Evolutionary conservation across 2,888 invertebrate species (phyloP).

Genomic region (Euproctis similis): DNA sequence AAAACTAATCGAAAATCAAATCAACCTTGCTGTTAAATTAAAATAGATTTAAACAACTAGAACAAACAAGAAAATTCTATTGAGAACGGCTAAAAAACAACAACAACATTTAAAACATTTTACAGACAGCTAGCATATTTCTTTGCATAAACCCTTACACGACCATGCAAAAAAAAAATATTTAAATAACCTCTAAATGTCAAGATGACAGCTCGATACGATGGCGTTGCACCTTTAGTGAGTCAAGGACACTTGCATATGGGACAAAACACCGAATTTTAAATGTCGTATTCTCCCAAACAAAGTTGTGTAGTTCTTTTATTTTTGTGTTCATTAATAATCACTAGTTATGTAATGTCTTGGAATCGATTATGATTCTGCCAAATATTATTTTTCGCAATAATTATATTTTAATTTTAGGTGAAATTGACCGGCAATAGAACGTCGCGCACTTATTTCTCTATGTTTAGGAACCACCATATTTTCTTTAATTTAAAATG

Average conservation of each 20-base stretch:
- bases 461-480: too few species aligned
- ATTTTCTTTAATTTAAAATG: too few species aligned
- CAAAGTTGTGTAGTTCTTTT: constrained; percentile 12
- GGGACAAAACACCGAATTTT: constrained; percentile 25
- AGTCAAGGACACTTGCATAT: constrained; percentile 46
- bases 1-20: too few species aligned
- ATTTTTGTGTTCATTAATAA: constrained; percentile 7
- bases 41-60: too few species aligned
- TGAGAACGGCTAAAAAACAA: too few species aligned
- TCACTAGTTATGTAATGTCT: constrained; percentile 11
- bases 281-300: constrained; percentile 28
- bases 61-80: too few species aligned
- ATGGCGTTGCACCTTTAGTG: constrained; percentile 48
- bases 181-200: constrained; percentile 41
- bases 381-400: constrained; percentile 7
- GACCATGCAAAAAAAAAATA: constrained; percentile 7
- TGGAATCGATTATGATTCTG: constrained; percentile 12
- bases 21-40: too few species aligned
- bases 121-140: not conserved
- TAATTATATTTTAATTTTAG: not conserved
- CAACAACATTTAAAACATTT: constrained; percentile 3
- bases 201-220: constrained; percentile 48
- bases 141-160: constrained; percentile 10
- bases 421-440: too few species aligned
- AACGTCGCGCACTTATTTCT: too few species aligned